Conservation (phyloP, 1,140 invertebrate genomes). For the Camponotus pennsylvanicus region DNA sequence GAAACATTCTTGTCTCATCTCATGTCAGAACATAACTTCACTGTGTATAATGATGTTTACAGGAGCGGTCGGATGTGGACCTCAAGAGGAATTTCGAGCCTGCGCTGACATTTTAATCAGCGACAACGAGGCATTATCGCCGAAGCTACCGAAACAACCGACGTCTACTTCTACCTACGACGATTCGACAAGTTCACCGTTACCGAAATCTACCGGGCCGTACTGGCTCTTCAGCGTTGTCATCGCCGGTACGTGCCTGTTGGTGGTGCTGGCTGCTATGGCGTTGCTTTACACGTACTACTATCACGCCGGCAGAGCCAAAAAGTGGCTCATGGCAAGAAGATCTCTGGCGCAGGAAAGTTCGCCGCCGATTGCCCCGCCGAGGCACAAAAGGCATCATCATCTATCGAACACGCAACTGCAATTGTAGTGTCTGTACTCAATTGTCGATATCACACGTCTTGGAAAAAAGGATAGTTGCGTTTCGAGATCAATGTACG, state of each 20-base stretch:
- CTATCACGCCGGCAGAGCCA: constrained; percentile 84
- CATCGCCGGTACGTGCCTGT: constrained; percentile 83
- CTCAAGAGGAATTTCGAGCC: constrained; percentile 95
- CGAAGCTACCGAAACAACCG: constrained; percentile 63
- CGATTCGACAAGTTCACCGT: constrained; percentile 69
- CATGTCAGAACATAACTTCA: neutral
- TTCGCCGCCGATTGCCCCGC: constrained; percentile 86
- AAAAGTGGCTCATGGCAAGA: constrained; percentile 84
- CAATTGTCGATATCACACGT: constrained; percentile 22
- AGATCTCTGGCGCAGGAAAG: constrained; percentile 76
- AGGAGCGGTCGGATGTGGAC: constrained; percentile 92
- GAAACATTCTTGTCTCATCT: neutral
- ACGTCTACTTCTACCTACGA: constrained; percentile 68
- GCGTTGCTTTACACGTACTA: constrained; percentile 84
- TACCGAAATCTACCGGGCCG: constrained; percentile 60
- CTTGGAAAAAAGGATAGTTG: neutral
- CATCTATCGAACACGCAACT: constrained; percentile 74
- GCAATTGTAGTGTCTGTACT: constrained; percentile 74
- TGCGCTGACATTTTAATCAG: constrained; percentile 94
- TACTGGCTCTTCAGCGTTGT: constrained; percentile 83
- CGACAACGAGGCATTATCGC: constrained; percentile 81
- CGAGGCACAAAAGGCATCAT: constrained; percentile 84
- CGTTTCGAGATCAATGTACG: neutral
- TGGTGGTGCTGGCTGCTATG: constrained; percentile 84
- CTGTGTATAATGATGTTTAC: constrained; percentile 72